phyloP scores from a whole-genome alignment of 2,113 vertebrate genomes.

The Osmerus mordax region DNA sequence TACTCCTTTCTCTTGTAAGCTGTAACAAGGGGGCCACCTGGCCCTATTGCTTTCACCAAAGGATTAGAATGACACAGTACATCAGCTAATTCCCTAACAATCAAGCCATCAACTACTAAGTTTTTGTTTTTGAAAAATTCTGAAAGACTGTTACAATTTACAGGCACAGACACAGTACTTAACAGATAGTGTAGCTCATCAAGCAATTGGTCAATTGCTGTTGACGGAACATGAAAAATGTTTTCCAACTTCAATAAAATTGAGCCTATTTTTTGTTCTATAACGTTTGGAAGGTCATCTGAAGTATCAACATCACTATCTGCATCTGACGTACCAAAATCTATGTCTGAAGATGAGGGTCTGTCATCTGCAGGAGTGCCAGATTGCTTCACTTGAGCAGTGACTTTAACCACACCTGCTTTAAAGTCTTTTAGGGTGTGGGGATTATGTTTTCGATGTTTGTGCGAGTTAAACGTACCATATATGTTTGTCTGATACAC shows the following conservation, averaged over 20 bases:
- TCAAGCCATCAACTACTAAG: no score
- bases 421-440: constrained; percentile 17
- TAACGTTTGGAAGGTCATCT: neutral
- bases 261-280: constrained; percentile 31
- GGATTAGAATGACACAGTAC: constrained; percentile 14
- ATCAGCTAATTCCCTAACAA: no score
- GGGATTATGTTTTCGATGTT: constrained; percentile 13
- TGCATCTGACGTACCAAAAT: constrained; percentile 4
- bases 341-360: neutral
- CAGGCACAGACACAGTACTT: constrained; percentile 21
- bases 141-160: neutral
- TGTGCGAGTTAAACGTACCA: constrained; percentile 32
- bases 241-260: constrained; percentile 42
- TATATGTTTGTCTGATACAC: constrained; percentile 34
- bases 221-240: constrained; percentile 23
- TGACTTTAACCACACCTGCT: constrained; percentile 1
- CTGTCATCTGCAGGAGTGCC: no score
- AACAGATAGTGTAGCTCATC: constrained; percentile 33
- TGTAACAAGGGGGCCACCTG: constrained; percentile 22
- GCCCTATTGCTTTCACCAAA: constrained; percentile 25
- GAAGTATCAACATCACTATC: no score
- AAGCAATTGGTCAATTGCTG: constrained; percentile 38
- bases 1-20: constrained; percentile 25
- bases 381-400: no score
- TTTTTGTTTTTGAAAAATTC: no score